phyloP scores from a whole-genome alignment of 1,140 invertebrate genomes.

The Drosophila orena region DNA sequence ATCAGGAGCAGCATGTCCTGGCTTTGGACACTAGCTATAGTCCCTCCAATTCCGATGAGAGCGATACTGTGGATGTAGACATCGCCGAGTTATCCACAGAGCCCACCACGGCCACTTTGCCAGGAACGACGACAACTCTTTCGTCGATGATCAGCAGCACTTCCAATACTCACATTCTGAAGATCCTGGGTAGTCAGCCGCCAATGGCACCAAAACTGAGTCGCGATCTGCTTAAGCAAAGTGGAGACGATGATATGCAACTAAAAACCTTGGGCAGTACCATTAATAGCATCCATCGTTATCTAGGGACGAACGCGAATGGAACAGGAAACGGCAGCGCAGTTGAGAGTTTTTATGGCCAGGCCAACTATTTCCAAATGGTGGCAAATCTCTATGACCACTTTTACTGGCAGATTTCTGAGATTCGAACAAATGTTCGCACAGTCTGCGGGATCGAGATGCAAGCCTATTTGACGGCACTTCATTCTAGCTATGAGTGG shows the following conservation, averaged over 20 bases:
- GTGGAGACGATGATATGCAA: conserved; percentile 68
- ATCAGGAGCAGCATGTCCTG: conserved; percentile 57
- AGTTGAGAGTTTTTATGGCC: conserved; percentile 64
- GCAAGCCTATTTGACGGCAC: conserved; percentile 77
- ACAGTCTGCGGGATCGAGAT: conserved; percentile 75
- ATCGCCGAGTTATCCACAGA: conserved; percentile 50
- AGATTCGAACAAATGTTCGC: conserved; percentile 71
- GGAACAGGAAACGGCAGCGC: conserved; percentile 43
- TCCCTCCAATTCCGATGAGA: conserved; percentile 56
- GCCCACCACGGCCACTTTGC: conserved; percentile 33
- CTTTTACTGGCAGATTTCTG: conserved; percentile 79
- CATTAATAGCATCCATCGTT: conserved; percentile 73
- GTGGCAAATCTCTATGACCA: conserved; percentile 84
- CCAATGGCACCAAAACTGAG: conserved; percentile 55
- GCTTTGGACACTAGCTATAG: conserved; percentile 47
- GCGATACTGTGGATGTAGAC: conserved; percentile 61
- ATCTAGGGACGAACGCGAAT: conserved; percentile 43
- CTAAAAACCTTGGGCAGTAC: conserved; percentile 66
- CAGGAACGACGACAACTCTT: conserved; percentile 7
- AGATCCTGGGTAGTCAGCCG: conserved; percentile 69
- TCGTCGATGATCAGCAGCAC: conserved; percentile 31
- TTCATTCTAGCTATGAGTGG: conserved; percentile 78
- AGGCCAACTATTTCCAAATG: conserved; percentile 77
- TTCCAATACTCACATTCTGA: conserved; percentile 70
- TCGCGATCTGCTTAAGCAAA: conserved; percentile 67